Percentiles rank a stretch among this genome's conserved stretches.
These are phyloP conservation scores for Sceloporus undulatus DNA, from an alignment of 2,113 vertebrate species.

Conservation along the genomic window DNA sequence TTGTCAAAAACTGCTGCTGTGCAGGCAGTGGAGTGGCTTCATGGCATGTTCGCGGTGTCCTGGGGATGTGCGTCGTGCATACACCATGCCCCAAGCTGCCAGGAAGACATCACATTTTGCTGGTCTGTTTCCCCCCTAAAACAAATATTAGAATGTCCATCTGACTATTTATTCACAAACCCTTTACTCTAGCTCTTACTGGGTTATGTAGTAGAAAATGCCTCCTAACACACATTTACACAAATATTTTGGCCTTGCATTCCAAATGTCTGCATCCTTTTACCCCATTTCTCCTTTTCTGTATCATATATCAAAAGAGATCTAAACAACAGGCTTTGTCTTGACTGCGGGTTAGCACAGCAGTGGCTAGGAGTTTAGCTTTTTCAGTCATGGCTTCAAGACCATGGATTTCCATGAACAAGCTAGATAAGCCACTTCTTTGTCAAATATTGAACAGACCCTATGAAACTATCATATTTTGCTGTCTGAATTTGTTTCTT, in stretches of 20 bases:
- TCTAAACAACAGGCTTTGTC: background rate
- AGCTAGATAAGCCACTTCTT: background rate
- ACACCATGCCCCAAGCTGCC: too few relatives aligned
- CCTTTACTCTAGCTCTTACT: background rate
- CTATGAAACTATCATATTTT: too few relatives aligned
- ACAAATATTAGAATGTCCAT: background rate
- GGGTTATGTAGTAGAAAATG: background rate
- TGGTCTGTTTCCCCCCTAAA: too few relatives aligned
- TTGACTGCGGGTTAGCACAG: background rate
- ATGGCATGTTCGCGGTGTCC: too few relatives aligned
- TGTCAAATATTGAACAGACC: background rate
- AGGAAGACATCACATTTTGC: too few relatives aligned
- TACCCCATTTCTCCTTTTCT: background rate
- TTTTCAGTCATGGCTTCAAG: background rate
- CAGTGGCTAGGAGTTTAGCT: background rate
- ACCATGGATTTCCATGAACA: background rate
- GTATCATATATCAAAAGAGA: background rate
- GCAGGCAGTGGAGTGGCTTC: too few relatives aligned
- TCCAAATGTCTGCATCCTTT: background rate
- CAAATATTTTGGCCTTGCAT: background rate
- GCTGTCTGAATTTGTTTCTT: too few relatives aligned
- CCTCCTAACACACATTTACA: background rate
- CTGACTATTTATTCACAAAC: background rate
- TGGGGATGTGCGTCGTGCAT: too few relatives aligned
- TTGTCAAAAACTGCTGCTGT: too few relatives aligned